Conservation (phyloP, 2,888 invertebrate genomes). For the Ochropacha duplaris region DNA sequence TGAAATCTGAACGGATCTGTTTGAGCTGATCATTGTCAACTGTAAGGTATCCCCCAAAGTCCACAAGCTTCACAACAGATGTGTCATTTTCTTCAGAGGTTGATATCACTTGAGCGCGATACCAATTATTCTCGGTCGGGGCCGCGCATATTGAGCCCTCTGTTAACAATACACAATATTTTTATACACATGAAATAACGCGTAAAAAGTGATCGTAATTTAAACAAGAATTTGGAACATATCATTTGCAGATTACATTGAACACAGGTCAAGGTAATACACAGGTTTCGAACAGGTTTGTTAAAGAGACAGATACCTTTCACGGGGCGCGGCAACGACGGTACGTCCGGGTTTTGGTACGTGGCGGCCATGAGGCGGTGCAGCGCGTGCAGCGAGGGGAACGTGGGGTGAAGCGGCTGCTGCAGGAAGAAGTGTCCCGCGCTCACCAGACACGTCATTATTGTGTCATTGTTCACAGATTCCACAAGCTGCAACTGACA, state of each 20-base stretch:
- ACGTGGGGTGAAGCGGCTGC: constrained; percentile 97
- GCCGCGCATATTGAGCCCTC: constrained; percentile 95
- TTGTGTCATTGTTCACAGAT: constrained; percentile 96
- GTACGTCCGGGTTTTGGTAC: constrained; percentile 91
- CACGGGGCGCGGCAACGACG: constrained; percentile 90
- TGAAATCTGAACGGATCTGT: constrained; percentile 97
- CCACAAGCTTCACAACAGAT: constrained; percentile 94
- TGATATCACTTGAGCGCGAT: constrained; percentile 91
- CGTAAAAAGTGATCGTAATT: background rate
- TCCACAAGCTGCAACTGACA: constrained; percentile 90
- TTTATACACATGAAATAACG: constrained; percentile 6
- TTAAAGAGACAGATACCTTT: constrained; percentile 80
- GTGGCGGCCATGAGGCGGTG: constrained; percentile 92
- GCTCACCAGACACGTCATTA: constrained; percentile 92
- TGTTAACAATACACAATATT: constrained; percentile 50
- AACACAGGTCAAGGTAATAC: background rate
- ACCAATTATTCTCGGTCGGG: constrained; percentile 93
- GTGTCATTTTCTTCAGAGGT: constrained; percentile 87
- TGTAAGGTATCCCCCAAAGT: constrained; percentile 96
- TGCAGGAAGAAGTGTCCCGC: constrained; percentile 97
- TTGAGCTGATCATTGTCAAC: constrained; percentile 90
- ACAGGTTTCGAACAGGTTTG: background rate
- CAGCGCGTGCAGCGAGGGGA: constrained; percentile 90
- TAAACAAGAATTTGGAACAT: background rate
- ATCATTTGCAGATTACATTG: too few relatives aligned